Evolutionary conservation across 1,140 invertebrate species (phyloP).

Genomic region (Atta colombica): DNA sequence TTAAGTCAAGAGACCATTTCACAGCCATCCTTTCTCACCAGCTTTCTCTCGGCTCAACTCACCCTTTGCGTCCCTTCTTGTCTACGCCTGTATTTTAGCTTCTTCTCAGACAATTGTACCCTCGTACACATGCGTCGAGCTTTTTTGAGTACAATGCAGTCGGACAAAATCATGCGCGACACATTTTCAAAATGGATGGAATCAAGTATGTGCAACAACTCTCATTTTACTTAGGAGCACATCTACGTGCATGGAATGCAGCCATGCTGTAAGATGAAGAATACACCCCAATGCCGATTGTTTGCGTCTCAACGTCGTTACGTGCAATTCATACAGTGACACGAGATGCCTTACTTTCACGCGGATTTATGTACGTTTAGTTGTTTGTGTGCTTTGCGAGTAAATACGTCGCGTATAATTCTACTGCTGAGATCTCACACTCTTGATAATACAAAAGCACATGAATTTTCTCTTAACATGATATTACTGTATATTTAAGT

Average conservation of each 20-base stretch:
- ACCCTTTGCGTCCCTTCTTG: constrained; percentile 1
- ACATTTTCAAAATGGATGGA: constrained; percentile 24
- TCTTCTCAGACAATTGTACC: constrained; percentile 47
- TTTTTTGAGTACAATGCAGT: constrained; percentile 41
- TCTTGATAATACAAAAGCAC: neutral
- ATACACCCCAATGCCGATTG: constrained; percentile 1
- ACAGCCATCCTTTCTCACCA: constrained; percentile 61
- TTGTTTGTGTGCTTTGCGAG: neutral
- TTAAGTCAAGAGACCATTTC: constrained; percentile 76
- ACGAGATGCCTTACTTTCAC: neutral
- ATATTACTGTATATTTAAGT: no score
- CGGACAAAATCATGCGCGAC: neutral
- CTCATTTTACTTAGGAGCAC: constrained; percentile 1
- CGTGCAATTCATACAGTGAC: constrained; percentile 10
- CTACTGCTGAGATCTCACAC: no score
- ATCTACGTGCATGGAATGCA: constrained; percentile 30
- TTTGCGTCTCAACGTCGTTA: constrained; percentile 4
- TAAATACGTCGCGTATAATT: neutral
- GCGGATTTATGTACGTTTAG: neutral
- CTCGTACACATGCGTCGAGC: constrained; percentile 28
- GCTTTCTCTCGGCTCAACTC: constrained; percentile 28
- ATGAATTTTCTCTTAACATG: neutral
- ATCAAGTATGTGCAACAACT: neutral
- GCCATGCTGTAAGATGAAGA: neutral
- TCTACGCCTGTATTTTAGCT: neutral